phyloP scores from a whole-genome alignment of 2,113 vertebrate genomes.

The Phalacrocorax brasilianus region DNA sequence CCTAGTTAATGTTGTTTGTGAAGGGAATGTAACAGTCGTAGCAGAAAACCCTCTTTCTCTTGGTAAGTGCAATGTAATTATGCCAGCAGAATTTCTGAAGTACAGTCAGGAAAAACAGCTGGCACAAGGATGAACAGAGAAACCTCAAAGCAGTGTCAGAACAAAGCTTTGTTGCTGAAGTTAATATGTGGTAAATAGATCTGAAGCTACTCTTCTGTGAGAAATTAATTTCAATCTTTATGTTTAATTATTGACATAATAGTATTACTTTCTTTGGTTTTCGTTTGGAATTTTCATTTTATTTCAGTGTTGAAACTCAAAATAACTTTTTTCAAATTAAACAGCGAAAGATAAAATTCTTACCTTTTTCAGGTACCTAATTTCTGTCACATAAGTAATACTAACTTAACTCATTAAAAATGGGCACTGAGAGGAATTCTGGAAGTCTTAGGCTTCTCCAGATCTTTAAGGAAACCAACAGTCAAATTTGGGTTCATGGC shows the following conservation, averaged over 20 bases:
- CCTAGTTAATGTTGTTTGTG: not conserved
- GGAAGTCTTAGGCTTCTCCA: not conserved
- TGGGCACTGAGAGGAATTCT: not conserved
- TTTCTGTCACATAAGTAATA: not conserved
- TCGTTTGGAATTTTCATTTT: not conserved
- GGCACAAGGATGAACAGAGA: not conserved
- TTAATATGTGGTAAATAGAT: not conserved
- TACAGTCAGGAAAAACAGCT: slow-evolving; percentile 32
- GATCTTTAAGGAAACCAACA: not conserved
- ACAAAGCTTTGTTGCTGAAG: not conserved
- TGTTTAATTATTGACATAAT: not conserved
- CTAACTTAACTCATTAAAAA: not conserved
- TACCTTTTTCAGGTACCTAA: not conserved
- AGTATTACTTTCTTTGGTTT: not conserved
- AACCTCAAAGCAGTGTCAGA: not conserved
- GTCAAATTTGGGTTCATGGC: not conserved
- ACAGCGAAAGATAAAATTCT: not conserved
- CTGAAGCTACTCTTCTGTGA: not conserved
- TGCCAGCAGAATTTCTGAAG: slow-evolving; percentile 42
- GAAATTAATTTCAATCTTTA: not conserved
- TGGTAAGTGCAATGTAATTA: not conserved
- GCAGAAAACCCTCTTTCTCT: slow-evolving; percentile 27
- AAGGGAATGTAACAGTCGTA: not conserved
- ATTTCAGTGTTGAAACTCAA: not conserved
- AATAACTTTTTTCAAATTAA: not conserved